Conservation (phyloP, 2,113 vertebrate species). For the human region DNA sequence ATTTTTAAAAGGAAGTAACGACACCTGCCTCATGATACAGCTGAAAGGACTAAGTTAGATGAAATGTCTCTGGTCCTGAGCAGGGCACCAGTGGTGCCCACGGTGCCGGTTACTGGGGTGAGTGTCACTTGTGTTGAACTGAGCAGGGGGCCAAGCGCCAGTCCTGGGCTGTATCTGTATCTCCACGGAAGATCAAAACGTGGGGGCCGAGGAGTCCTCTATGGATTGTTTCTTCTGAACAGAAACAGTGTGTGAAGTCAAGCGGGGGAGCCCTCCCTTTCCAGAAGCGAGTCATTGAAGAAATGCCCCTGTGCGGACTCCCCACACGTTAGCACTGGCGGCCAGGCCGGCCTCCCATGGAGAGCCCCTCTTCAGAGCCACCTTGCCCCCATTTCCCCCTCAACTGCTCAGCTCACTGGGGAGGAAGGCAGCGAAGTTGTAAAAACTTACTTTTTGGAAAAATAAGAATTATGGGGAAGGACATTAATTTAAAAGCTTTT, state of each 20-base stretch:
- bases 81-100: rapidly evolving
- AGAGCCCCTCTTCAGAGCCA: rapidly evolving
- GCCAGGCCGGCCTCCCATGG: neutral
- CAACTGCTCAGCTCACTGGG: rapidly evolving
- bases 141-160: neutral
- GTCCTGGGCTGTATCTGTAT: rapidly evolving
- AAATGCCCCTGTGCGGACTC: neutral
- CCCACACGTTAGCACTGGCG: neutral
- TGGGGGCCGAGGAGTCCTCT: neutral
- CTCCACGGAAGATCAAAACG: rapidly evolving
- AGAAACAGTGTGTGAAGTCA: neutral
- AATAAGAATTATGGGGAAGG: slow-evolving; percentile 55
- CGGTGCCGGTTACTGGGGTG: rapidly evolving
- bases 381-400: neutral
- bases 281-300: neutral
- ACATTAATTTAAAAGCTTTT: slow-evolving; percentile 65
- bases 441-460: slow-evolving; percentile 48
- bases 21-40: rapidly evolving
- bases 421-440: neutral
- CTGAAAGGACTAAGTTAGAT: neutral
- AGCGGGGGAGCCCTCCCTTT: neutral
- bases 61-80: rapidly evolving
- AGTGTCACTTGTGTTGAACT: rapidly evolving
- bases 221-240: neutral
- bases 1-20: neutral